Evolutionary conservation across 2,888 invertebrate genomes (phyloP).

Genomic region (Acrocyrtus sp.): DNA sequence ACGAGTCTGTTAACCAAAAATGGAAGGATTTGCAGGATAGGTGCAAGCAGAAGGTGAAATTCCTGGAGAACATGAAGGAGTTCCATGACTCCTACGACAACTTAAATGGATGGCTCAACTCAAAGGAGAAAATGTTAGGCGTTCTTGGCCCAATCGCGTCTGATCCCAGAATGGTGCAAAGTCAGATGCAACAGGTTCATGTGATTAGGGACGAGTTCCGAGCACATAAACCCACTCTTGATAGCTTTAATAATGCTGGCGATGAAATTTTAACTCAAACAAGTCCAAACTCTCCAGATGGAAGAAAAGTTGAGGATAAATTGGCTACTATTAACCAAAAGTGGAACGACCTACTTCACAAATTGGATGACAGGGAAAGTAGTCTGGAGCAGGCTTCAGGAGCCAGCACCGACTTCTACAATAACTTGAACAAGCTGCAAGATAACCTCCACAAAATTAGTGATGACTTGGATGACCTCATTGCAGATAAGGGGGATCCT

Average conservation of each 20-base stretch:
- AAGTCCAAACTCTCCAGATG: conserved; percentile 72
- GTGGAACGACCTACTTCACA: conserved; percentile 84
- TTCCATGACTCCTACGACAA: conserved; percentile 90
- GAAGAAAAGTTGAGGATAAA: conserved; percentile 76
- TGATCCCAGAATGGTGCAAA: conserved; percentile 91
- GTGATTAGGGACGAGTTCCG: conserved; percentile 95
- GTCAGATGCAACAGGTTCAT: conserved; percentile 89
- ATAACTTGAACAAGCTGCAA: conserved; percentile 81
- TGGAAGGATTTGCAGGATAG: conserved; percentile 89
- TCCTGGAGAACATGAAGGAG: conserved; percentile 80
- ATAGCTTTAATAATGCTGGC: conserved; percentile 84
- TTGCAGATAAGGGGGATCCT: conserved; percentile 79
- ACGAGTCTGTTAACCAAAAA: conserved; percentile 82
- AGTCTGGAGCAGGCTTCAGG: conserved; percentile 91
- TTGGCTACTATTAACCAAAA: conserved; percentile 70
- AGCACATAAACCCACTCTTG: conserved; percentile 89
- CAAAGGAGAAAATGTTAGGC: conserved; percentile 94
- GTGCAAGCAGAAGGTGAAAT: conserved; percentile 77
- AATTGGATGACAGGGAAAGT: conserved; percentile 88
- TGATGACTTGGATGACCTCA: conserved; percentile 85
- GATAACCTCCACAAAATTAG: conserved; percentile 89
- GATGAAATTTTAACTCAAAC: conserved; percentile 76
- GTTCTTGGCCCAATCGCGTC: conserved; percentile 96
- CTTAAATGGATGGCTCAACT: conserved; percentile 93
- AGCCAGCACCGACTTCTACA: conserved; percentile 92